A percentile compares a stretch with the other conserved stretches of the same genome.
Evolutionary conservation across 1,140 invertebrate species (phyloP).

Genomic region (Lycorma delicatula): DNA sequence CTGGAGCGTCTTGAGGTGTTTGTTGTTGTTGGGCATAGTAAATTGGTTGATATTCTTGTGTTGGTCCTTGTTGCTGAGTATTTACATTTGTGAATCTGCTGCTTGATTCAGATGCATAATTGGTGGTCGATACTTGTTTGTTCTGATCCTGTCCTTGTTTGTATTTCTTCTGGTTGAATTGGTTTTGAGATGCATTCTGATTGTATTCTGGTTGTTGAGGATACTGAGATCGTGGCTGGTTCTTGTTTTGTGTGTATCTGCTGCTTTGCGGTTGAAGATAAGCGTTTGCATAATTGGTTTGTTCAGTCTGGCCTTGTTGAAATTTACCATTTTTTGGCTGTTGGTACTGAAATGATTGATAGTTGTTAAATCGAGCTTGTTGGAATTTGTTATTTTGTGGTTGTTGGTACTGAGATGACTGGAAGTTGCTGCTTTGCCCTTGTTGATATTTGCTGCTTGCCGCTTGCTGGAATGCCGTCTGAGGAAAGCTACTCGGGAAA

Average conservation of each 20-base stretch:
- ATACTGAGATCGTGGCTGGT: no score
- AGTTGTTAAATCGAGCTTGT: background rate
- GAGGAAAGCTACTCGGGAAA: background rate
- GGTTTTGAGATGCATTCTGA: background rate
- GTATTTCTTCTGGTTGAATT: background rate
- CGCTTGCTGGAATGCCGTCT: background rate
- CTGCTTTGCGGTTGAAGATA: background rate
- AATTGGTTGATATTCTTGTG: background rate
- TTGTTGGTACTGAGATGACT: slow-evolving; percentile 2
- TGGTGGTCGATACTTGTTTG: background rate
- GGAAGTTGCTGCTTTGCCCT: no score
- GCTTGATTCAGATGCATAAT: background rate
- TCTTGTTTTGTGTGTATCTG: background rate
- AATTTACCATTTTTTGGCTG: background rate
- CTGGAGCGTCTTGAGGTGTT: slow-evolving; percentile 8
- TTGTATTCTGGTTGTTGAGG: background rate
- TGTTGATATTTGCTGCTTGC: background rate
- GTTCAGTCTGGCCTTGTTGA: background rate
- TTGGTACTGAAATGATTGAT: background rate
- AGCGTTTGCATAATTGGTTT: no score
- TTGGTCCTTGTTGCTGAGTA: background rate
- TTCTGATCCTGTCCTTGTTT: background rate
- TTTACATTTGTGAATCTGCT: background rate
- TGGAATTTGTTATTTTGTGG: background rate
- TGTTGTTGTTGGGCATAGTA: slow-evolving; percentile 8